Evolutionary conservation across 2,113 vertebrate species (phyloP).

Genomic region (Aegypius monachus): DNA sequence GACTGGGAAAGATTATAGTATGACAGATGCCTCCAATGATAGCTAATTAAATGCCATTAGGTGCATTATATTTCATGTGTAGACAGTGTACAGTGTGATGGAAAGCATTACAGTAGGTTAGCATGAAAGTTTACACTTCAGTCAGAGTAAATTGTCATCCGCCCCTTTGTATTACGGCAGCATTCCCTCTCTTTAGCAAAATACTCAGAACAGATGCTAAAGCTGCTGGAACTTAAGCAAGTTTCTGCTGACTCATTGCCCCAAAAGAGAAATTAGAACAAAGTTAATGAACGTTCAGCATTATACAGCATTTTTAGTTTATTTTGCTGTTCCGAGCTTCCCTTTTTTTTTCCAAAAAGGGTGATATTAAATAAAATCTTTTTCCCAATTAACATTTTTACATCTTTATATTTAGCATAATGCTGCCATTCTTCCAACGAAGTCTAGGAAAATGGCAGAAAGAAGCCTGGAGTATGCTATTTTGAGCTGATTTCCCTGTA

Average conservation of each 20-base stretch:
- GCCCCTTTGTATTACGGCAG: background rate
- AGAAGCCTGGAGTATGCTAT: background rate
- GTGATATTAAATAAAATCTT: background rate
- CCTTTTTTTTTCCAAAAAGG: background rate
- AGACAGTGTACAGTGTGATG: background rate
- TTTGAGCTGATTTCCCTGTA: background rate
- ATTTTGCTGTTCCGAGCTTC: background rate
- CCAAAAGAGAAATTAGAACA: background rate
- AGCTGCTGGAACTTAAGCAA: background rate
- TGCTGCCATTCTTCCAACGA: background rate
- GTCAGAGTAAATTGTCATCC: background rate
- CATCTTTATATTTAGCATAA: background rate
- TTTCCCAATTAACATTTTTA: background rate
- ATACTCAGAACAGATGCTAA: background rate
- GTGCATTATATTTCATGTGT: constrained; percentile 4
- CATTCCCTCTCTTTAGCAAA: background rate
- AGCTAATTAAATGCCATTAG: constrained; percentile 29
- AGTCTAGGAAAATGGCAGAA: background rate
- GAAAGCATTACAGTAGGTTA: background rate
- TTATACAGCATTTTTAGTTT: background rate
- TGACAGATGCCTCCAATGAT: background rate
- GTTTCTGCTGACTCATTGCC: background rate
- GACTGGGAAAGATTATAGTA: background rate
- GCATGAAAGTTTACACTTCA: background rate
- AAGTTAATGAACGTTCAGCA: background rate